Percentiles rank a stretch among this genome's conserved stretches.
Conservation (phyloP, 2,888 invertebrate genomes). For the Plusia festucae region DNA sequence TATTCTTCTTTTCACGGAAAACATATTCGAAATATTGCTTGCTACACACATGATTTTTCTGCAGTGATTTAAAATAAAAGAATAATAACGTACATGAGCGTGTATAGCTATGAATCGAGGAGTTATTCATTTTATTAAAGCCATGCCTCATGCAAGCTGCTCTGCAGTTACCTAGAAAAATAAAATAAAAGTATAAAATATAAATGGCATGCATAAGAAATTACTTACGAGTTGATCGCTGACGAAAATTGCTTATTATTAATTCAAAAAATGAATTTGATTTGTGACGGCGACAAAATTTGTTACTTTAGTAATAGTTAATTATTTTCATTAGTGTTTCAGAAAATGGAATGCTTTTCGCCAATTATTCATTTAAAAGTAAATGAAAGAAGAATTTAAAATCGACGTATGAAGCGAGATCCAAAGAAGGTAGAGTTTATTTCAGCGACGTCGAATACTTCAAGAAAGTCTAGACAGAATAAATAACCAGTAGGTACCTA, state of each 20-base stretch:
- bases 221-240: conserved; percentile 47
- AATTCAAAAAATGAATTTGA: conserved; percentile 28
- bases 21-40: conserved; percentile 32
- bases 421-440: conserved; percentile 40
- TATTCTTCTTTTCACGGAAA: conserved; percentile 3
- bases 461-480: conserved; percentile 67
- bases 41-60: conserved; percentile 37
- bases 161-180: conserved; percentile 83
- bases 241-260: conserved; percentile 34
- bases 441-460: conserved; percentile 65
- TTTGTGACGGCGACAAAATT: conserved; percentile 16
- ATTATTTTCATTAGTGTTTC: conserved; percentile 6
- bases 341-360: conserved; percentile 16
- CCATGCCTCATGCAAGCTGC: conserved; percentile 83
- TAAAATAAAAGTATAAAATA: conserved; percentile 65
- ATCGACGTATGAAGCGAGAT: conserved; percentile 47
- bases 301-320: too few species aligned
- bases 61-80: conserved; percentile 34
- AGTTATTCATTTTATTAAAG: conserved; percentile 81
- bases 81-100: conserved; percentile 82
- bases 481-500: conserved; percentile 65
- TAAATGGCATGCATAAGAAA: conserved; percentile 70
- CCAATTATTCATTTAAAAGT: conserved; percentile 36
- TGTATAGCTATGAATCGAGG: conserved; percentile 75
- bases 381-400: conserved; percentile 28